Percentiles rank a stretch among this genome's conserved stretches.
Conservation (phyloP, 2,888 invertebrate genomes). For the Himalopsyche kuldschensis region DNA sequence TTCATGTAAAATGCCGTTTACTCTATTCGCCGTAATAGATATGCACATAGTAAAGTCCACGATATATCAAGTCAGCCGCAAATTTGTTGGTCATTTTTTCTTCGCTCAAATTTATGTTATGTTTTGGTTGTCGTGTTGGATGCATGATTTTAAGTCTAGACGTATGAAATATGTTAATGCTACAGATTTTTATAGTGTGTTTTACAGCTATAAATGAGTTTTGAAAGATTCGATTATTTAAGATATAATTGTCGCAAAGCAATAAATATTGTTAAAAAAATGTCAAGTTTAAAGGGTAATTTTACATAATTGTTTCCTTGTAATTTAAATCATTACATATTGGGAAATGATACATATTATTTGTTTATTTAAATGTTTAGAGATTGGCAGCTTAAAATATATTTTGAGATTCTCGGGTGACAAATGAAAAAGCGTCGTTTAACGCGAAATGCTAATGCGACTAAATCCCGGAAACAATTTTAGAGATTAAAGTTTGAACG, state of each 20-base stretch:
- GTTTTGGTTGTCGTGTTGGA: neutral
- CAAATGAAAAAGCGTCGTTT: conserved; percentile 20
- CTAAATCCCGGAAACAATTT: conserved; percentile 31
- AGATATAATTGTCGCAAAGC: neutral
- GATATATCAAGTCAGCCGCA: neutral
- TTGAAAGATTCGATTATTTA: neutral
- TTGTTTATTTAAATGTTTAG: neutral
- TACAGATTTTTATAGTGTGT: neutral
- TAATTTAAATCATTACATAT: no score
- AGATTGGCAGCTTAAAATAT: neutral
- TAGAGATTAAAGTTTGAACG: conserved; percentile 19
- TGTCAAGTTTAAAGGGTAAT: no score
- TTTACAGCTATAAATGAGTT: neutral
- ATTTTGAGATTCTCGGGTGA: neutral
- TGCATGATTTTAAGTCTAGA: neutral
- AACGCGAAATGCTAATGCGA: conserved; percentile 15
- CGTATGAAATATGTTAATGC: neutral
- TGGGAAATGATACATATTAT: no score
- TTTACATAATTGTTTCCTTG: no score
- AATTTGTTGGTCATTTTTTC: neutral
- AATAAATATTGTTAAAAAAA: neutral
- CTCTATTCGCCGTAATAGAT: neutral
- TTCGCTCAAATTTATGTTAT: neutral
- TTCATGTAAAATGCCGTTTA: neutral
- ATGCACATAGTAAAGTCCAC: neutral